Evolutionary conservation across 2,113 vertebrate genomes (phyloP).

Genomic region (Rhodinocichla rosea): DNA sequence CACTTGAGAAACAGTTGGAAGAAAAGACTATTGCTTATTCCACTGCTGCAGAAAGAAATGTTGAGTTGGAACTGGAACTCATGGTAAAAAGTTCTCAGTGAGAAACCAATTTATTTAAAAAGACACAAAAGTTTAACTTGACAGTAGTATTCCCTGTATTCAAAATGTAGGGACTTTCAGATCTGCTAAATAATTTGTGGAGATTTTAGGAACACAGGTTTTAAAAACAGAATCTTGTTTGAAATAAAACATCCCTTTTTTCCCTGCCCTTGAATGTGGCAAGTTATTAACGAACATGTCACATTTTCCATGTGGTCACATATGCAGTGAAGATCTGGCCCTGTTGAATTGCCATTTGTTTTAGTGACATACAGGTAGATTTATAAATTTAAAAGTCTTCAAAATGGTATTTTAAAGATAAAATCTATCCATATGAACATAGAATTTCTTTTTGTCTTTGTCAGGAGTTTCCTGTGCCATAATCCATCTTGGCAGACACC

Average conservation of each 20-base stretch:
- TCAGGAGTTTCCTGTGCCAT: background rate
- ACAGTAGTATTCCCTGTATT: background rate
- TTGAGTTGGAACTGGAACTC: constrained; percentile 83
- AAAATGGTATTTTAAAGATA: background rate
- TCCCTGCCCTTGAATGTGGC: background rate
- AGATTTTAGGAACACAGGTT: background rate
- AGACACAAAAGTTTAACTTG: background rate
- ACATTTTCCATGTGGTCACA: background rate
- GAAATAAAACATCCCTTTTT: background rate
- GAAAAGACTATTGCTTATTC: constrained; percentile 85
- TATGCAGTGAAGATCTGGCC: background rate
- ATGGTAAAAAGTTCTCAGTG: constrained; percentile 72
- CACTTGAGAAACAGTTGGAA: constrained; percentile 88
- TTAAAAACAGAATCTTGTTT: background rate
- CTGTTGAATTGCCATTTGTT: background rate
- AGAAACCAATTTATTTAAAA: background rate
- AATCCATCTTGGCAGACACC: background rate
- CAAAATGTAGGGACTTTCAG: background rate
- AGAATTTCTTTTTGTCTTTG: background rate
- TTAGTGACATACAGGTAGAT: background rate
- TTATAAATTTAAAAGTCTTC: background rate
- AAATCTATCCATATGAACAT: background rate
- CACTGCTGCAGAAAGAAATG: constrained; percentile 77
- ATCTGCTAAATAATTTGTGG: background rate
- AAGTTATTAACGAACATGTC: background rate